phyloP scores from a whole-genome alignment of 2,113 vertebrate genomes.

The Tiliqua scincoides region DNA sequence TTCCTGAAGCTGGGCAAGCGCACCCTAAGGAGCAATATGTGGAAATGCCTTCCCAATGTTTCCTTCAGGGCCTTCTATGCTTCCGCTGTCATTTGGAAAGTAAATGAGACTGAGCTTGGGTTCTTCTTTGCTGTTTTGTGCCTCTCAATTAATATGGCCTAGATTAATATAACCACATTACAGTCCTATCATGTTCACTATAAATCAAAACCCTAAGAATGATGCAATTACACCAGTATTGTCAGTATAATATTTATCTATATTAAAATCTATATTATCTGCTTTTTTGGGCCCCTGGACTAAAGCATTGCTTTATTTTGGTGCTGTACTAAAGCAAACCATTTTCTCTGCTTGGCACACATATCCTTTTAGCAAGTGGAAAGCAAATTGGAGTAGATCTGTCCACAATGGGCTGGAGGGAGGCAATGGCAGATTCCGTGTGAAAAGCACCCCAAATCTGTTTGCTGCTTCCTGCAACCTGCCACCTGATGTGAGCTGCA shows the following conservation, averaged over 20 bases:
- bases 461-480: too few species aligned
- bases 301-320: not conserved
- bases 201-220: not conserved
- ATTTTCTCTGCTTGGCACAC: too few species aligned
- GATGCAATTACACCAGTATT: not conserved
- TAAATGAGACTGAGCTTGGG: not conserved
- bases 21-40: not conserved
- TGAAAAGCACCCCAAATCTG: too few species aligned
- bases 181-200: not conserved
- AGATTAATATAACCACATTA: not conserved
- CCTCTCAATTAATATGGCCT: not conserved
- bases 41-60: constrained; percentile 18
- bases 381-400: too few species aligned
- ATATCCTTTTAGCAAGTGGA: not conserved
- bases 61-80: not conserved
- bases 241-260: not conserved
- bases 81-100: constrained; percentile 11
- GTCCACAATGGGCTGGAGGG: too few species aligned
- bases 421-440: too few species aligned
- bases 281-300: too few species aligned
- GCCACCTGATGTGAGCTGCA: too few species aligned
- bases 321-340: not conserved
- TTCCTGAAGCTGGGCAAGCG: not conserved
- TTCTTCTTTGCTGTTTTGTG: not conserved
- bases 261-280: too few species aligned